Evolutionary conservation across 2,797 vertebrate species (phyloP), one percentile per base, ranked within the genome.

Genomic region (Austrolebias charrua): DNA sequence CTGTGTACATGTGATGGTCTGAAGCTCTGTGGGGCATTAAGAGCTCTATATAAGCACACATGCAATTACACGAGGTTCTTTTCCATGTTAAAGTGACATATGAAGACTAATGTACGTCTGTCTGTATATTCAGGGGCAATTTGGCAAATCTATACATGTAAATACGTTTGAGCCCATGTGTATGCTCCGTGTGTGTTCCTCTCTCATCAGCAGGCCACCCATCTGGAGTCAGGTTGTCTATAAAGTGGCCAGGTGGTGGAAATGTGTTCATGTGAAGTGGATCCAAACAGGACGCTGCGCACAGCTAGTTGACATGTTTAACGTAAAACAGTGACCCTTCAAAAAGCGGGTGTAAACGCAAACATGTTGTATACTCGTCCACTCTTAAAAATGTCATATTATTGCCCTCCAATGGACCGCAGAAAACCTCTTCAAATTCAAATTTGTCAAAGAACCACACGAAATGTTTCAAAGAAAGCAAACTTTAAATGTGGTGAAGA

Each of bases 221-320:
- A 81, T 66, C 56, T 57, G 38, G 69, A 71, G 63, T 42, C 53
- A 35, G 70, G 50, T 73, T 80, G 33, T 66, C 47, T 33, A 42
- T 43, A 75, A 71, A 60, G 45, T 29, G 15, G 47, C 6, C 63
- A 78, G 69, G 77, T 54, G 10, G 60, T 40, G 60, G 73, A 85
- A 69, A 80, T 69, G 38, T 58, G 56, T 51, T 48, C n/a, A 6
- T 10, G 15, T 60, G 7, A 43, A 40, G 50, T 7, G 0, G 45
- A 68, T 52, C 40, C 43, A 82, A 83, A 81, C 78, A 76, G 74
- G 69, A 75, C 31, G 42, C 45, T 1, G 33, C 16, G 5, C 28
- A 35, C 4, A 49, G 63, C 29, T 33, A 15, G 46, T 18, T 24
- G 45, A 65, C 43, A 28, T 19, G 61, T 48, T 57, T 24, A 5